Evolutionary conservation across 2,797 vertebrate species (phyloP).

Genomic region (Scolopax bukidnonensis): DNA sequence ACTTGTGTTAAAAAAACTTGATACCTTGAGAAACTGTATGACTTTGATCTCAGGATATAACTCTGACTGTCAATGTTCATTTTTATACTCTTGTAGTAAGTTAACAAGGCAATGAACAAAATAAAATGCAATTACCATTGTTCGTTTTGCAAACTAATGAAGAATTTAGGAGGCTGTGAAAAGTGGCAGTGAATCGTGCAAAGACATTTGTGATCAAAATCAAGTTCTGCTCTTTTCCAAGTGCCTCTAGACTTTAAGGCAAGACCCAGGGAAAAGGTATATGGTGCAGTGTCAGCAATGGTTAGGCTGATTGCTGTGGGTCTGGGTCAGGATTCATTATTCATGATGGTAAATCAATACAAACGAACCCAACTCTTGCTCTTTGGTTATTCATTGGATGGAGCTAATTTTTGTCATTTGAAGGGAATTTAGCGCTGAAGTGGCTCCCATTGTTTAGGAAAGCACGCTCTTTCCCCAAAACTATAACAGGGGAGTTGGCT

Average conservation of each 20-base stretch:
- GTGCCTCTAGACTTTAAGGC: neutral
- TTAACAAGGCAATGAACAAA: neutral
- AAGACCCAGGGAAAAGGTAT: neutral
- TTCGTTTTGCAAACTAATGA: neutral
- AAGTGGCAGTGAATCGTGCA: neutral
- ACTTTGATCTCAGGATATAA: neutral
- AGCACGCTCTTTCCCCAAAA: neutral
- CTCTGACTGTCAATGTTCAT: neutral
- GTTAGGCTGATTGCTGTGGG: neutral
- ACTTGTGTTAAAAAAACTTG: neutral
- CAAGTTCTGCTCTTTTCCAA: neutral
- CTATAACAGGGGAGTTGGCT: fast-evolving
- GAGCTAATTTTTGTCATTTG: neutral
- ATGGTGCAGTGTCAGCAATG: neutral
- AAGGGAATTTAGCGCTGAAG: neutral
- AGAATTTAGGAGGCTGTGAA: neutral
- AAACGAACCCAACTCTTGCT: neutral
- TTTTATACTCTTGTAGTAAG: neutral
- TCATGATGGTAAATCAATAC: neutral
- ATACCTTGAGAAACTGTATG: neutral
- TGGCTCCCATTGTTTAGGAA: neutral
- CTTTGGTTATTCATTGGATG: neutral
- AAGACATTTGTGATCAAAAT: neutral
- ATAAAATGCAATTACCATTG: neutral
- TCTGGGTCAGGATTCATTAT: neutral